Evolutionary conservation across 2,888 invertebrate genomes (phyloP).

Genomic region (Thumatha senex): DNA sequence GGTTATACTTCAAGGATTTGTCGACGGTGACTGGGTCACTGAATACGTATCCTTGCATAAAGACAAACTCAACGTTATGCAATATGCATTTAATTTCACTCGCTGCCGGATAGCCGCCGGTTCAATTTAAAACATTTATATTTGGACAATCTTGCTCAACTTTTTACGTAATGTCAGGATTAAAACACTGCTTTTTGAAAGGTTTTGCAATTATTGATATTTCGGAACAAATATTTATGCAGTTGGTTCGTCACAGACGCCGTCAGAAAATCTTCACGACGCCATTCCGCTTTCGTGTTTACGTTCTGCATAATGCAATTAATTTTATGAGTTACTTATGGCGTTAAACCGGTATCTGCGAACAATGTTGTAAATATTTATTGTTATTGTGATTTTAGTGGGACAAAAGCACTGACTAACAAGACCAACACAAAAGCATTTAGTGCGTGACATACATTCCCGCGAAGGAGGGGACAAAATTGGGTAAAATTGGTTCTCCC

Average conservation of each 20-base stretch:
- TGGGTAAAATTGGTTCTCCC: too few relatives aligned
- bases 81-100: slow-evolving; percentile 60
- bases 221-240: slow-evolving; percentile 62
- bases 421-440: too few relatives aligned
- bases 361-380: slow-evolving; percentile 29
- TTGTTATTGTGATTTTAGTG: slow-evolving; percentile 16
- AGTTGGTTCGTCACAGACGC: slow-evolving; percentile 46
- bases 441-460: too few relatives aligned
- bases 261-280: slow-evolving; percentile 39
- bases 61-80: slow-evolving; percentile 49
- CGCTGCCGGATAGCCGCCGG: slow-evolving; percentile 53
- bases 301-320: slow-evolving; percentile 40
- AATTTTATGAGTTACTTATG: slow-evolving; percentile 44
- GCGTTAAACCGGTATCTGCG: slow-evolving; percentile 30
- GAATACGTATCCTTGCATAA: slow-evolving; percentile 52
- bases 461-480: too few relatives aligned
- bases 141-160: slow-evolving; percentile 73
- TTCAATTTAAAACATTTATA: slow-evolving; percentile 62
- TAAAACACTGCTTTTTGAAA: slow-evolving; percentile 59
- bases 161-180: slow-evolving; percentile 74
- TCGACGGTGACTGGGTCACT: slow-evolving; percentile 23
- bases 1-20: slow-evolving; percentile 23
- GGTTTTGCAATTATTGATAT: slow-evolving; percentile 73
- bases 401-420: too few relatives aligned
- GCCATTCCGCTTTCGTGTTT: slow-evolving; percentile 63